Conservation (phyloP, 2,113 vertebrate species). For the Tetraodon nigroviridis region DNA sequence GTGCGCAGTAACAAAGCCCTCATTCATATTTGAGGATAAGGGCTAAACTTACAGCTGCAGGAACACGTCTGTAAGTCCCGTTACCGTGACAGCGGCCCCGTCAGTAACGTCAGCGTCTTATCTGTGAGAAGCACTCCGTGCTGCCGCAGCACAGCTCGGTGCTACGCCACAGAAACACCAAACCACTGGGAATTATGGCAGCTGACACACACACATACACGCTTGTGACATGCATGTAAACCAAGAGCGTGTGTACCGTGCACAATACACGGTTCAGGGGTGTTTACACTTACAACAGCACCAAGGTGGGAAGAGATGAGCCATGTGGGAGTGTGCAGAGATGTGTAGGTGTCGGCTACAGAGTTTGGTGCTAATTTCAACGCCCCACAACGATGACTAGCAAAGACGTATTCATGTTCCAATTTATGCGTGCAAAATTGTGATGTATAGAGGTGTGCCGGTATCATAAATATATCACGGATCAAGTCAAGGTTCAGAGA, state of each 20-base stretch:
- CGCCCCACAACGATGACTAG: neutral
- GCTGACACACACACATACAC: neutral
- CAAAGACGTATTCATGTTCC: too few species aligned
- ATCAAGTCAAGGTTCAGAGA: neutral
- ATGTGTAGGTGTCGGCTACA: conserved; percentile 22
- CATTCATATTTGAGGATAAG: too few species aligned
- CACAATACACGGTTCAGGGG: conserved; percentile 12
- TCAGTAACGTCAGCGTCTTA: too few species aligned
- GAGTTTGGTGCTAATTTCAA: conserved; percentile 17
- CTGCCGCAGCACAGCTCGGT: too few species aligned
- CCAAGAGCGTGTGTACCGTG: conserved; percentile 7
- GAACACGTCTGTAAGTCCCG: too few species aligned
- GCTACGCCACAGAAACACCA: too few species aligned
- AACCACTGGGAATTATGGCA: neutral
- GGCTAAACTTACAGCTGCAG: too few species aligned
- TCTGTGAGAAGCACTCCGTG: too few species aligned
- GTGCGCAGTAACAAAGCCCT: conserved; percentile 4
- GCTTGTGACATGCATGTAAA: neutral
- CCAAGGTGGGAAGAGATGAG: conserved; percentile 37
- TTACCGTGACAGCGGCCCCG: too few species aligned
- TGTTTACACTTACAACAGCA: conserved; percentile 22
- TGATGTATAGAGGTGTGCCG: neutral
- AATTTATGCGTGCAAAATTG: neutral
- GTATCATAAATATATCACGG: neutral
- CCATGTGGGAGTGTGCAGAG: conserved; percentile 34